phyloP scores from a whole-genome alignment of 2,888 invertebrate genomes.

The Micoletzkya japonica region DNA sequence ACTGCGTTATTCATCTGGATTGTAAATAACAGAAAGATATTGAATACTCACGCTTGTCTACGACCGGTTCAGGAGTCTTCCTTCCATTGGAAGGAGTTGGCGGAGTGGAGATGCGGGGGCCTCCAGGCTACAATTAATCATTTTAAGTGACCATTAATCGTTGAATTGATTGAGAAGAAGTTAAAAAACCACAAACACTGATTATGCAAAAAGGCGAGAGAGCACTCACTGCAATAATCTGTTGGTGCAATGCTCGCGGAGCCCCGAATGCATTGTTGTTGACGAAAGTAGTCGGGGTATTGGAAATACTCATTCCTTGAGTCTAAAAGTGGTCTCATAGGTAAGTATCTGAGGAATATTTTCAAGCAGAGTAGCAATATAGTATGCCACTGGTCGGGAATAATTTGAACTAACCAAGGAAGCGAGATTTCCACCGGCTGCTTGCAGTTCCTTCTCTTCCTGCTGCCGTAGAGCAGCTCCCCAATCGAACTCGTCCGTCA shows the following conservation, averaged over 20 bases:
- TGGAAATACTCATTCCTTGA: too few relatives aligned
- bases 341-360: too few relatives aligned
- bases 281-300: constrained; percentile 7
- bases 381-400: too few relatives aligned
- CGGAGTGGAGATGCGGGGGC: constrained; percentile 14
- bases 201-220: constrained; percentile 1
- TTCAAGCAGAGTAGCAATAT: too few relatives aligned
- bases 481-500: too few relatives aligned
- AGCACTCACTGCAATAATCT: not conserved
- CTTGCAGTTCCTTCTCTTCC: not conserved
- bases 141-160: not conserved
- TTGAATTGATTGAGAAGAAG: not conserved
- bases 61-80: constrained; percentile 24
- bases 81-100: constrained; percentile 4
- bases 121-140: constrained; percentile 19
- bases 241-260: not conserved
- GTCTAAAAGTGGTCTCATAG: too few relatives aligned
- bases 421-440: not conserved
- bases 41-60: constrained; percentile 25
- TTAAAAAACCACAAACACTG: not conserved
- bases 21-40: too few relatives aligned
- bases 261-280: constrained; percentile 25
- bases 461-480: constrained; percentile 19
- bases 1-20: too few relatives aligned
- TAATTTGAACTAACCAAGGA: constrained; percentile 1